phyloP scores from a whole-genome alignment of 2,113 vertebrate genomes.

The Platysternon megacephalum region DNA sequence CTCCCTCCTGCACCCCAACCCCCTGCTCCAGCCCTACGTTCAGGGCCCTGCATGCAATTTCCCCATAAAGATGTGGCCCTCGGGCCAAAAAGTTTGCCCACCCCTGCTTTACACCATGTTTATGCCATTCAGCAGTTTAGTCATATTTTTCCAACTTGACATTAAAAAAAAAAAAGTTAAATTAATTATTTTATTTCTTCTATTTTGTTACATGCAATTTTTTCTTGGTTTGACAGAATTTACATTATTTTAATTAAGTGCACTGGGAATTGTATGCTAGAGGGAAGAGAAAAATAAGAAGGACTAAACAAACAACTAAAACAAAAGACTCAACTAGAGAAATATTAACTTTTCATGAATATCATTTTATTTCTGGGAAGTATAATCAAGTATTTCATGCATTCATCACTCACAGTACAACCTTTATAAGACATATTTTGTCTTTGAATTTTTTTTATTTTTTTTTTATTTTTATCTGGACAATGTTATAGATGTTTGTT shows the following conservation, averaged over 20 bases:
- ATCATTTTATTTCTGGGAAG: not conserved
- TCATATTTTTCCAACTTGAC: not conserved
- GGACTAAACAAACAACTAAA: constrained; percentile 30
- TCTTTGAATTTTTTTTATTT: not conserved
- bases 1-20: too few species aligned
- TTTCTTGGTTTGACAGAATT: constrained; percentile 10
- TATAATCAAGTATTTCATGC: not conserved
- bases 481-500: not conserved
- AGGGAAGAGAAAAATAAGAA: not conserved
- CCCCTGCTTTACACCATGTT: not conserved
- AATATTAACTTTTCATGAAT: constrained; percentile 3
- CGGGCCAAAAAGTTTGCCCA: too few species aligned
- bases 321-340: not conserved
- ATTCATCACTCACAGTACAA: not conserved
- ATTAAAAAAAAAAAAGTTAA: too few species aligned
- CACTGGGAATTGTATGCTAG: constrained; percentile 22
- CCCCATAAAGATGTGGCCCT: too few species aligned
- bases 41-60: too few species aligned
- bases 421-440: not conserved
- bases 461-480: not conserved
- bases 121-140: not conserved
- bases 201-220: not conserved
- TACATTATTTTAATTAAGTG: constrained; percentile 59
- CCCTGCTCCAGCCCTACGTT: too few species aligned
- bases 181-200: constrained; percentile 14